Percentiles rank a stretch among this genome's conserved stretches.
phyloP scores from a whole-genome alignment of 2,888 invertebrate genomes.

The Agriopis aurantiaria region DNA sequence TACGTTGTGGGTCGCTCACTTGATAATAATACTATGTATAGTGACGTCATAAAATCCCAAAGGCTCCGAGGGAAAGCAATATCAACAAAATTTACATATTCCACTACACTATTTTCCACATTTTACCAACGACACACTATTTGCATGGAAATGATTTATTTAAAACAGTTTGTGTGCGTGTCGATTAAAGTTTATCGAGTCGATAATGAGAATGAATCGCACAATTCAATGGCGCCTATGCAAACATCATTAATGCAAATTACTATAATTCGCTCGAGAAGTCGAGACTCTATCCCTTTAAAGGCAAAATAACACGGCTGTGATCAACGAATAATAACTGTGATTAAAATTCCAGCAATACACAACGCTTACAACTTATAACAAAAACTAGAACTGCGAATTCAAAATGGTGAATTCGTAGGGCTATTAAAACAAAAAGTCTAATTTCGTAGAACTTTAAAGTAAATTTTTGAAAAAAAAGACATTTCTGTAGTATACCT shows the following conservation, averaged over 20 bases:
- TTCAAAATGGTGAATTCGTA: too few relatives aligned
- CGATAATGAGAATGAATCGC: neutral
- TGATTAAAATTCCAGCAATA: too few relatives aligned
- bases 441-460: too few relatives aligned
- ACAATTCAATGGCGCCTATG: conserved; percentile 1
- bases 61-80: conserved; percentile 44
- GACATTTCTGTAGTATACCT: too few relatives aligned
- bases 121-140: conserved; percentile 51
- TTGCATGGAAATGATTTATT: conserved; percentile 61
- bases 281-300: too few relatives aligned
- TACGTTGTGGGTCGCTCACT: neutral
- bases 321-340: too few relatives aligned
- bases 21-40: conserved; percentile 5
- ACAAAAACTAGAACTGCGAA: too few relatives aligned
- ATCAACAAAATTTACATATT: conserved; percentile 60
- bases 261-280: neutral
- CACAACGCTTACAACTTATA: too few relatives aligned
- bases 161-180: conserved; percentile 45
- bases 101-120: conserved; percentile 53
- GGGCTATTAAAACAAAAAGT: too few relatives aligned
- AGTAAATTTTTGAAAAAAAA: too few relatives aligned
- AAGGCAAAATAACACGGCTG: too few relatives aligned
- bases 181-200: conserved; percentile 44
- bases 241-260: conserved; percentile 2
- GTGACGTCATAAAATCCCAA: conserved; percentile 38